Conservation (phyloP, 2,113 vertebrate genomes). For the Ursus arctos region DNA sequence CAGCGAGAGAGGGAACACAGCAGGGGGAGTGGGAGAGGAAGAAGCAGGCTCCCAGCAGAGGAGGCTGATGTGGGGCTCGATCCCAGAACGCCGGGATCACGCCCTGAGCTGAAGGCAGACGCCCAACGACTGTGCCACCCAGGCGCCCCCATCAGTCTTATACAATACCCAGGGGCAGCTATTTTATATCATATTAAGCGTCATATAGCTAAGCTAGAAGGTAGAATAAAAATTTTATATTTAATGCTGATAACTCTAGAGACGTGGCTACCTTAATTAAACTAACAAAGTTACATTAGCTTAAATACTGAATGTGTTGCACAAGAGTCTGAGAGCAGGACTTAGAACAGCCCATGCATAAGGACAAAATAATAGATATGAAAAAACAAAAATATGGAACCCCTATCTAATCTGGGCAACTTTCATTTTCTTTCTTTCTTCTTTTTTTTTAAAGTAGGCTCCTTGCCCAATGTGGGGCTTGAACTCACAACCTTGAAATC, state of each 20-base stretch:
- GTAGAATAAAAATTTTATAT: not conserved
- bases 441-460: not conserved
- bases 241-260: not conserved
- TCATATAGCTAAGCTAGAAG: not conserved
- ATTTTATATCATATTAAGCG: not conserved
- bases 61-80: no score
- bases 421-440: not conserved
- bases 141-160: no score
- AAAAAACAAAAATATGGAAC: not conserved
- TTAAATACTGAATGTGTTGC: not conserved
- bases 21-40: no score
- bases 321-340: not conserved
- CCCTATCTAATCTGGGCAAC: not conserved
- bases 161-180: not conserved
- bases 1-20: no score
- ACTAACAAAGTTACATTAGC: not conserved
- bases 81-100: no score
- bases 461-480: not conserved
- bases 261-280: not conserved
- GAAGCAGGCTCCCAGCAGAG: no score
- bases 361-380: not conserved
- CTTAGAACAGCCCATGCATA: not conserved
- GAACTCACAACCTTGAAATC: not conserved
- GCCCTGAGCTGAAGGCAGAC: no score
- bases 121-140: no score